Conservation (phyloP, 2,797 vertebrate species). For the Psittacula derbiana region DNA sequence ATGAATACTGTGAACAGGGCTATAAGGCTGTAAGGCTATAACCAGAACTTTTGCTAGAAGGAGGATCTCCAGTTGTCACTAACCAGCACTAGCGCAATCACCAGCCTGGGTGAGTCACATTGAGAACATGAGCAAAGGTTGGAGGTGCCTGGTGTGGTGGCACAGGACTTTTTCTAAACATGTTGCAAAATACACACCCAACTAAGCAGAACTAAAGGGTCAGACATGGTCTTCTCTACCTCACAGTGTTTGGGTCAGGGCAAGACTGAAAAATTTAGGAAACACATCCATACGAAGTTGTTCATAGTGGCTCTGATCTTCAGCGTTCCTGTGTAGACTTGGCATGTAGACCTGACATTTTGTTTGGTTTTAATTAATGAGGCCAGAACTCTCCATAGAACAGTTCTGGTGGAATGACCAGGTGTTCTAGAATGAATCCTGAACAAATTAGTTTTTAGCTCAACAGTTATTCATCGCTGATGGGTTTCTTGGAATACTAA, state of each 20-base stretch:
- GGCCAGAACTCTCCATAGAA: neutral
- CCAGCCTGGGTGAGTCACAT: neutral
- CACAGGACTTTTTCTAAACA: neutral
- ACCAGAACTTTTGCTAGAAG: neutral
- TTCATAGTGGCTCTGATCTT: neutral
- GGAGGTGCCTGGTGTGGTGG: neutral
- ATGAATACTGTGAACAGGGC: neutral
- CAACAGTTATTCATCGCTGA: neutral
- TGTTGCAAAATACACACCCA: neutral
- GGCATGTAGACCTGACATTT: neutral
- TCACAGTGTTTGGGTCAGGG: neutral
- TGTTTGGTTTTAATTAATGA: neutral
- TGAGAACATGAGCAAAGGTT: neutral
- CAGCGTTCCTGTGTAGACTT: neutral
- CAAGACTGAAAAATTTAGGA: neutral
- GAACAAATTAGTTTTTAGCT: neutral
- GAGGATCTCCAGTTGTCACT: neutral
- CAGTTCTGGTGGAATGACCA: neutral
- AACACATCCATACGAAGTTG: fast-evolving
- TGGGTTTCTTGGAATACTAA: neutral
- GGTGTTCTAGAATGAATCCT: neutral
- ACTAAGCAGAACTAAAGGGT: neutral
- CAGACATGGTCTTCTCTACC: neutral
- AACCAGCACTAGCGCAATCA: neutral
- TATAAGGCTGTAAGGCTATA: neutral